Evolutionary conservation across 1,140 invertebrate species (phyloP).

Genomic region (Drosophila pseudoananassae): DNA sequence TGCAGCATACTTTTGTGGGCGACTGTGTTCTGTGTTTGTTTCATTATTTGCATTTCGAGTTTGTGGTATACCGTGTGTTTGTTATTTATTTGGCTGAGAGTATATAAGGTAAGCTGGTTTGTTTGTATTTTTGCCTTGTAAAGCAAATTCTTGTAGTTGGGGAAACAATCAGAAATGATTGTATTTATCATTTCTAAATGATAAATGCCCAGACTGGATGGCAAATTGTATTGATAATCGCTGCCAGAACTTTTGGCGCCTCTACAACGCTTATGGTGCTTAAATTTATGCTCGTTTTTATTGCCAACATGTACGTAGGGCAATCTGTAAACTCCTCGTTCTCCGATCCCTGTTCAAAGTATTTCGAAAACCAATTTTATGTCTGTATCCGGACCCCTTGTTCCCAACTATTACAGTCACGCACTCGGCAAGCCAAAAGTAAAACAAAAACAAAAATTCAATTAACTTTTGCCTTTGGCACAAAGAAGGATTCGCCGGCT

Average conservation of each 20-base stretch:
- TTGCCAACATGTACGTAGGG: neutral
- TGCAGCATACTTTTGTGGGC: conserved; percentile 67
- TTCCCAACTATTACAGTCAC: conserved; percentile 33
- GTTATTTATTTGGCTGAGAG: conserved; percentile 59
- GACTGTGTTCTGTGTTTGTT: conserved; percentile 5
- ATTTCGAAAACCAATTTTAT: conserved; percentile 14
- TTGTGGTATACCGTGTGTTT: conserved; percentile 48
- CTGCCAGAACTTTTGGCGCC: conserved; percentile 39
- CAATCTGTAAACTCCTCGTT: neutral
- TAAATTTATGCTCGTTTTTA: conserved; percentile 30
- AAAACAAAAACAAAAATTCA: conserved; percentile 75
- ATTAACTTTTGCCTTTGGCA: conserved; percentile 60
- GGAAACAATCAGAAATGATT: too few species aligned
- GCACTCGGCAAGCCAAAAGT: conserved; percentile 58
- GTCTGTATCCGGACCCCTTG: neutral
- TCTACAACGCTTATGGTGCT: conserved; percentile 27
- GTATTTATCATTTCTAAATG: conserved; percentile 47
- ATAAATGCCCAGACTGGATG: conserved; percentile 38
- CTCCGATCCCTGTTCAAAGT: conserved; percentile 20
- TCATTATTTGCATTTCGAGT: conserved; percentile 35
- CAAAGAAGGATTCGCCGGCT: conserved; percentile 5
- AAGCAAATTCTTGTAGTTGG: conserved; percentile 8
- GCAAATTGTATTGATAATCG: conserved; percentile 55
- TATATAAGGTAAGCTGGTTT: conserved; percentile 40
- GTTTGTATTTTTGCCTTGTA: conserved; percentile 11